Conservation (phyloP, 2,113 vertebrate genomes). For the Malaclemys terrapin region DNA sequence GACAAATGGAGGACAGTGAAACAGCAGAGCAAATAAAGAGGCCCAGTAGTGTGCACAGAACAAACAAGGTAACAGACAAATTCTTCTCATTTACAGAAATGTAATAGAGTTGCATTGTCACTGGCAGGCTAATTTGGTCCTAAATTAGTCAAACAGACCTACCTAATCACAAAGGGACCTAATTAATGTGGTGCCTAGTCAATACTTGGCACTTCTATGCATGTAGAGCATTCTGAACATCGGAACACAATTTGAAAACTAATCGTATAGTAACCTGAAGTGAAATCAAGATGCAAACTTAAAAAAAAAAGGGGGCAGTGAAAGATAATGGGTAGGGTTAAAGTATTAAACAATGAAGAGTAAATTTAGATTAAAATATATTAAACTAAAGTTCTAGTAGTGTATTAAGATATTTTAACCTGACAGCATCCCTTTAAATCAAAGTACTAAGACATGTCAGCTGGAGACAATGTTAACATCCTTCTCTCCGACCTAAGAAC, state of each 20-base stretch:
- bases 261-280: not conserved
- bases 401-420: not conserved
- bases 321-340: not conserved
- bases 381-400: not conserved
- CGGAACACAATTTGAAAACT: not conserved
- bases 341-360: not conserved
- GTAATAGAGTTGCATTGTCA: not conserved
- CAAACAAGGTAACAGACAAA: not conserved
- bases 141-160: not conserved
- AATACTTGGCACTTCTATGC: accelerated
- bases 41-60: not conserved
- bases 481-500: not conserved
- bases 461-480: not conserved
- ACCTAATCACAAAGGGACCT: not conserved
- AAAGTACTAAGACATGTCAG: not conserved
- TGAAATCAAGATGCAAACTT: not conserved
- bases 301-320: not conserved
- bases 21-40: not conserved
- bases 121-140: not conserved
- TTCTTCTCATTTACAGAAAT: not conserved
- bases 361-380: not conserved
- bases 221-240: not conserved
- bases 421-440: not conserved
- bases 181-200: not conserved
- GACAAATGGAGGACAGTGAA: not conserved